phyloP scores from a whole-genome alignment of 1,140 invertebrate genomes.

The Trichoplusia ni region DNA sequence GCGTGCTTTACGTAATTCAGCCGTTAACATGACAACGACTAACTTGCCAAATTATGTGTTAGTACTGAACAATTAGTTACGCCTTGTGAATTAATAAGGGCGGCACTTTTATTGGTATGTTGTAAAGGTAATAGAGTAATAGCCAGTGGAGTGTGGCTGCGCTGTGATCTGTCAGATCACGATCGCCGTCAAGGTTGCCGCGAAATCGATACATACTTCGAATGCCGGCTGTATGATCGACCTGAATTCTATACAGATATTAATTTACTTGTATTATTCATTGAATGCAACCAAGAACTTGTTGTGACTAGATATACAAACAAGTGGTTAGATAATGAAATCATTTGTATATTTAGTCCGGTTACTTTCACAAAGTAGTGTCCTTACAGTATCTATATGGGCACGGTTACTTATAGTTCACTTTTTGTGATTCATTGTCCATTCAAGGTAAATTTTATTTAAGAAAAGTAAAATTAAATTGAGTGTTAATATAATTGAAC shows the following conservation, averaged over 20 bases:
- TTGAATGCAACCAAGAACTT: conserved; percentile 31
- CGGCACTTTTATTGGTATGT: conserved; percentile 52
- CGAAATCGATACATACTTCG: conserved; percentile 66
- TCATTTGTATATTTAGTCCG: conserved; percentile 14
- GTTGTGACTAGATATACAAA: conserved; percentile 14
- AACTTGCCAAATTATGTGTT: conserved; percentile 48
- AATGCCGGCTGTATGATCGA: conserved; percentile 52
- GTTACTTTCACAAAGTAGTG: conserved; percentile 42
- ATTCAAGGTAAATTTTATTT: conserved; percentile 16
- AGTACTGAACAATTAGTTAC: conserved; percentile 61
- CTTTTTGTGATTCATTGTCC: conserved; percentile 4
- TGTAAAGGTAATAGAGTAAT: conserved; percentile 54
- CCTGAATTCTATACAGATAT: conserved; percentile 52
- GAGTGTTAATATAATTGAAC: background rate
- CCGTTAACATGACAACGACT: conserved; percentile 56
- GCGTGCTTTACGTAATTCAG: conserved; percentile 66
- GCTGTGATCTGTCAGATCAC: conserved; percentile 56
- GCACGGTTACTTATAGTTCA: conserved; percentile 1
- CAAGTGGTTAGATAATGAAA: conserved; percentile 17
- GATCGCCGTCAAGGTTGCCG: conserved; percentile 67
- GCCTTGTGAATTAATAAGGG: conserved; percentile 68
- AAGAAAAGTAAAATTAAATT: background rate
- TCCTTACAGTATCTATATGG: conserved; percentile 30
- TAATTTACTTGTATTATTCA: conserved; percentile 37
- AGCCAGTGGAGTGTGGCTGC: conserved; percentile 43